phyloP scores from a whole-genome alignment of 2,113 vertebrate species.

The Azemiops feae region DNA sequence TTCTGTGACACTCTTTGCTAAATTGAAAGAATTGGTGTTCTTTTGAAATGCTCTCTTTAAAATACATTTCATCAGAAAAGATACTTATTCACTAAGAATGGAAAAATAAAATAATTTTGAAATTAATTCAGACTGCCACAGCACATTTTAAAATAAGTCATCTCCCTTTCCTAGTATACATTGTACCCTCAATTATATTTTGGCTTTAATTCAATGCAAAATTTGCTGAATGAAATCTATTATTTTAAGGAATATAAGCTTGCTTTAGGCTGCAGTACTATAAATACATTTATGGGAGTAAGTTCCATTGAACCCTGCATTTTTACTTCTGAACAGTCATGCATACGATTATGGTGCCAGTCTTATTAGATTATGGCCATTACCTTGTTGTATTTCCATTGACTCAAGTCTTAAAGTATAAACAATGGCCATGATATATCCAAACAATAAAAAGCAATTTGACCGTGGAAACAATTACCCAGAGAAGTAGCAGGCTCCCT shows the following conservation, averaged over 20 bases:
- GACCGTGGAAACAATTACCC: not conserved
- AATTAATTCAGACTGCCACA: constrained; percentile 8
- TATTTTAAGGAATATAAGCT: not conserved
- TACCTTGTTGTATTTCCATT: not conserved
- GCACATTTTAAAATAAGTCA: constrained; percentile 6
- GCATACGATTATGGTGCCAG: not conserved
- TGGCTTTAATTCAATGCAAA: not conserved
- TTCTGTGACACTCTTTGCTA: not conserved
- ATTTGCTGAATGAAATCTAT: not conserved
- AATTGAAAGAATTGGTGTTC: not conserved
- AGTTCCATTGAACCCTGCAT: too few species aligned
- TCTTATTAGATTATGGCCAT: not conserved
- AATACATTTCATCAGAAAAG: not conserved
- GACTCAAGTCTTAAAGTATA: not conserved
- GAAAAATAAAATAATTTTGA: not conserved
- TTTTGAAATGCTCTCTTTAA: not conserved
- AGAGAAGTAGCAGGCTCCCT: not conserved
- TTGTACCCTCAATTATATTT: not conserved
- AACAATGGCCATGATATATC: not conserved
- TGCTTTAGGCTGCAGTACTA: too few species aligned
- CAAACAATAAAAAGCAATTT: not conserved
- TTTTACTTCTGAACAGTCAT: not conserved
- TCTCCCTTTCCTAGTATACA: not conserved
- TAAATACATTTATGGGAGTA: too few species aligned
- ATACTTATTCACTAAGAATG: not conserved